Conservation (phyloP, 1,140 invertebrate species). For the Schmidtea mediterranea region DNA sequence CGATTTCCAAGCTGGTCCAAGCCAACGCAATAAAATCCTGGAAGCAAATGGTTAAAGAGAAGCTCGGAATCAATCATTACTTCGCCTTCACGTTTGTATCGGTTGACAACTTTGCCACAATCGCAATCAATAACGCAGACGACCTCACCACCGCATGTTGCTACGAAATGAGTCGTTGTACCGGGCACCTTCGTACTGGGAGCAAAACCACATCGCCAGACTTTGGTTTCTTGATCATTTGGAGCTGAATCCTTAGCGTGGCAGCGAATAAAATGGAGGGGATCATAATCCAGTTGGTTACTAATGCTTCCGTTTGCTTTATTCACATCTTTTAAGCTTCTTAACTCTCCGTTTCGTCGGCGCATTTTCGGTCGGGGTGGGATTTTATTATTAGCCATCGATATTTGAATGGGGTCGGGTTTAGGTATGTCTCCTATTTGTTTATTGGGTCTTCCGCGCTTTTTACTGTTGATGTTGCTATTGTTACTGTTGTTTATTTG, state of each 20-base stretch:
- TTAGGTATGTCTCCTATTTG: too few species aligned
- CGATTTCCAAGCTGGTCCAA: slow-evolving; percentile 24
- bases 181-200: slow-evolving; percentile 16
- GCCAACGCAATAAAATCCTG: slow-evolving; percentile 27
- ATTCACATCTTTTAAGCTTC: too few species aligned
- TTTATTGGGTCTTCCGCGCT: too few species aligned
- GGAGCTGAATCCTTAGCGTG: slow-evolving; percentile 13
- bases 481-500: too few species aligned
- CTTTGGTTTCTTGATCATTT: slow-evolving; percentile 17
- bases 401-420: too few species aligned
- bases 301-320: too few species aligned
- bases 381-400: too few species aligned
- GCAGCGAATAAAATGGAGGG: slow-evolving; percentile 16
- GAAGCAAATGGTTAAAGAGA: slow-evolving; percentile 20
- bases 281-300: slow-evolving; percentile 3
- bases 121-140: slow-evolving; percentile 30
- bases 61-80: slow-evolving; percentile 12
- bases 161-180: slow-evolving; percentile 22
- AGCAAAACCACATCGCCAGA: slow-evolving; percentile 30
- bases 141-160: slow-evolving; percentile 30
- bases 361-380: too few species aligned
- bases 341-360: too few species aligned
- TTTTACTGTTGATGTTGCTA: too few species aligned
- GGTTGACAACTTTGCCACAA: slow-evolving; percentile 26
- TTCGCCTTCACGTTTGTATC: slow-evolving; percentile 19